Evolutionary conservation across 2,113 vertebrate genomes (phyloP).

Genomic region (Periophthalmodon schlosseri): DNA sequence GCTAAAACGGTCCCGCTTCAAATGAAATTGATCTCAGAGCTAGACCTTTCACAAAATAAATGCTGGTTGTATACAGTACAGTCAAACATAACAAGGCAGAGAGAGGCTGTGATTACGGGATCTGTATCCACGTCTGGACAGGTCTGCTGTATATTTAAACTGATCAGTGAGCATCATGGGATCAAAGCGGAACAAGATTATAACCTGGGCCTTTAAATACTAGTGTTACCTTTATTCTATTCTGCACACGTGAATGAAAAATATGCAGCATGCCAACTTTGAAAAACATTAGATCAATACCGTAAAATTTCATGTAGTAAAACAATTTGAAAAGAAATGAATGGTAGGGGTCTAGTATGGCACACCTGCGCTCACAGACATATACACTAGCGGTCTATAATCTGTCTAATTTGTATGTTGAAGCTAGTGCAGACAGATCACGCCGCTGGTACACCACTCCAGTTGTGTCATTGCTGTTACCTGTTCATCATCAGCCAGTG

Average conservation of each 20-base stretch:
- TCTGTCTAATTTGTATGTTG: conserved; percentile 74
- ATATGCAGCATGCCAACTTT: conserved; percentile 23
- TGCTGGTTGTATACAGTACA: not conserved
- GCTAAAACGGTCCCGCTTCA: not conserved
- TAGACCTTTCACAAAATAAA: not conserved
- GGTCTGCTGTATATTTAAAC: conserved; percentile 74
- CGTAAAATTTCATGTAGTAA: not conserved
- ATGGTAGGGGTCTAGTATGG: conserved; percentile 16
- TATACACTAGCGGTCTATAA: conserved; percentile 64
- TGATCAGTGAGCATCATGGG: conserved; percentile 69
- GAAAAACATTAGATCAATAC: not conserved
- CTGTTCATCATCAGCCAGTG: conserved; percentile 27
- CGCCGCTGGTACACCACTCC: conserved; percentile 51
- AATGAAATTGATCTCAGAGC: not conserved
- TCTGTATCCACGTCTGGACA: conserved; percentile 60
- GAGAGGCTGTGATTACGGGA: conserved; percentile 61
- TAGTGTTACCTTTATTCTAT: conserved; percentile 68
- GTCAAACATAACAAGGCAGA: conserved; percentile 15
- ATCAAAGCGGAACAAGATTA: conserved; percentile 80
- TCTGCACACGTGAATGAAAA: conserved; percentile 65
- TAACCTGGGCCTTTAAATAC: conserved; percentile 72
- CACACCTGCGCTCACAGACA: conserved; percentile 29
- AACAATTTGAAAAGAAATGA: conserved; percentile 13
- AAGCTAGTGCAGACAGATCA: conserved; percentile 65
- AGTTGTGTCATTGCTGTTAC: conserved; percentile 49